Base-by-base conservation (phyloP, 2,797 vertebrate species). In the Cirrhinus molitorella region DNA sequence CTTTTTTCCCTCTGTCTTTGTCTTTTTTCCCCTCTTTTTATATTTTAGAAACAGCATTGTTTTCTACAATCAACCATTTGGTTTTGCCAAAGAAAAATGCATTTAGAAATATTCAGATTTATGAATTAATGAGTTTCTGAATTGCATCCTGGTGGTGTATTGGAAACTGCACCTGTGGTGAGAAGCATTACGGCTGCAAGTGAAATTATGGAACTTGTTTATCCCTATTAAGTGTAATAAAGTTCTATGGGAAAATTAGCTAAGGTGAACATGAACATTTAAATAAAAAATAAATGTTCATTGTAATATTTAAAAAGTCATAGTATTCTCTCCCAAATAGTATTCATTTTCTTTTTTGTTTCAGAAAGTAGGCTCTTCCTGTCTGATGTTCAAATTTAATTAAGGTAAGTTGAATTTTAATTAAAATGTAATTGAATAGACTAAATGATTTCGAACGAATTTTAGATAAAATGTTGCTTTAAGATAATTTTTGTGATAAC, bases 1-100 rank as follows among this genome's bases (percentile, higher is more conserved):
- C 83, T 88, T 71, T 72, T 40, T 66, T 82, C 40, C 57, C 51
- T 59, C 68, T 63, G 51, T 85, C 63, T 81, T 43, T 87, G 61
- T 86, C 80, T 75, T 59, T 70, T 83, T 85, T 21, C 17, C 12
- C 71, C 81, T 23, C 70, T 10, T 79, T n/a, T 74, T 81, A 83
- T 83, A 71, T 72, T 61, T 85, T 67, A 21, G 57, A 82, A 74
- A 51, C 63, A 45, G 40, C 70, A 74, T 40, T 81, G 31, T 83
- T 71, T 49, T 61, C 59, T 74, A 59, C 75, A 73, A 51, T 85
- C 25, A 75, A 53, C 43, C 77, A 61, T 47, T 79, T 65, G 74
- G 17, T 53, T 84, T 73, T 79, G 49, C 28, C 34, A 75, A 53
- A 10, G 4, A 59, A 23, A 72, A 83, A 13, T 68, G 59, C 61